These are phyloP conservation scores for Semotilus atromaculatus DNA, from an alignment of 2,797 vertebrate species.

Conservation along the genomic window DNA sequence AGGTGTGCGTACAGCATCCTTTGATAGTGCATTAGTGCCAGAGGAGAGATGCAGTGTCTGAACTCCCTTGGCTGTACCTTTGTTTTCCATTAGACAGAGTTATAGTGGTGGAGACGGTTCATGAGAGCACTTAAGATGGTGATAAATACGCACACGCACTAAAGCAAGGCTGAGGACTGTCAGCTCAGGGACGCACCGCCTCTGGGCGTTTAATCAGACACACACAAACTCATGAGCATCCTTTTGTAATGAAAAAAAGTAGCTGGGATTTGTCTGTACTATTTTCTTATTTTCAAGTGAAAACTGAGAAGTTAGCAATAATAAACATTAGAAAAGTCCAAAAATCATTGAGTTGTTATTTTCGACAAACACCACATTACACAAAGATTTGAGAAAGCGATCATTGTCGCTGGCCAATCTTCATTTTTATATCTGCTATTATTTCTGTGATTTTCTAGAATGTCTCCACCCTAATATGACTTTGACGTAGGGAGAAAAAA, in stretches of 20 bases:
- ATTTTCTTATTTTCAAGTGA: neutral
- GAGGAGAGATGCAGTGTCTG: conserved; percentile 60
- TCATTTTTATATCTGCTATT: neutral
- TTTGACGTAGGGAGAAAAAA: neutral
- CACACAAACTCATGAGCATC: conserved; percentile 27
- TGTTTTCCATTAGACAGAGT: conserved; percentile 78
- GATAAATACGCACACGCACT: conserved; percentile 75
- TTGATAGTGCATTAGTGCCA: conserved; percentile 58
- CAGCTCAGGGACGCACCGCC: conserved; percentile 71
- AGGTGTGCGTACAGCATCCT: conserved; percentile 26
- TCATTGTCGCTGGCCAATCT: neutral
- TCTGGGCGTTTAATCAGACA: conserved; percentile 45
- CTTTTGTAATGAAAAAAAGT: conserved; percentile 4
- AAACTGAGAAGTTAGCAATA: neutral
- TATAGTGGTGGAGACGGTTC: conserved; percentile 69
- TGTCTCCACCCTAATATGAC: neutral
- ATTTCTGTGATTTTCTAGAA: neutral
- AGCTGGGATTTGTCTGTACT: neutral
- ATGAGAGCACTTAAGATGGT: conserved; percentile 73
- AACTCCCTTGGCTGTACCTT: conserved; percentile 67
- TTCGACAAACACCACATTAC: neutral
- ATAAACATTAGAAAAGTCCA: neutral
- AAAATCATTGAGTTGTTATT: neutral
- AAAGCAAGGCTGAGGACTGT: conserved; percentile 73
- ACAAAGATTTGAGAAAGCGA: neutral